Evolutionary conservation across 1,140 invertebrate species (phyloP).

Genomic region (Caenorhabditis briggsae): DNA sequence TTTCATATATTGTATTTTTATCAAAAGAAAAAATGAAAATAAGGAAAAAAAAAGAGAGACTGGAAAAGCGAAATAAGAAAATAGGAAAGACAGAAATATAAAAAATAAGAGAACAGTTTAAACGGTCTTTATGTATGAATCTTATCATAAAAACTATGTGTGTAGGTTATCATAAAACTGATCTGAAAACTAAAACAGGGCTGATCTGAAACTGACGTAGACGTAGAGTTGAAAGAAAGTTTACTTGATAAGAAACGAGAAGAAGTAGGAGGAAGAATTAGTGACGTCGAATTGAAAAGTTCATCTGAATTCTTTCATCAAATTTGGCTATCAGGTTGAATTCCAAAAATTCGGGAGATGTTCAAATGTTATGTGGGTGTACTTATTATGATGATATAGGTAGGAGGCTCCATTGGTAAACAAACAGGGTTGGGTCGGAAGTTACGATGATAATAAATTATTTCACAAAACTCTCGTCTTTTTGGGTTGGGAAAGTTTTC

Average conservation of each 20-base stretch:
- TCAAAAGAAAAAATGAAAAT: not conserved
- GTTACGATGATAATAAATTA: not conserved
- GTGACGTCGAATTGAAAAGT: not conserved
- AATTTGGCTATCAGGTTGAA: not conserved
- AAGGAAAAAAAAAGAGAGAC: not conserved
- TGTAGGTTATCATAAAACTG: not conserved
- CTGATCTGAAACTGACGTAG: slow-evolving; percentile 22
- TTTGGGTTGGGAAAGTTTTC: too few species aligned
- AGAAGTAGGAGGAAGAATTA: not conserved
- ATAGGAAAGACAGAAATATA: not conserved
- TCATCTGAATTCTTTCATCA: not conserved
- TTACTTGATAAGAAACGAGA: slow-evolving; percentile 5
- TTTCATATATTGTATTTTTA: not conserved
- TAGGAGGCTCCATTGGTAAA: not conserved
- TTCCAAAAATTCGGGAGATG: not conserved
- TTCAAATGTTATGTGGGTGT: slow-evolving; percentile 10
- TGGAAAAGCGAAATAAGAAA: not conserved
- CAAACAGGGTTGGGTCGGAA: not conserved
- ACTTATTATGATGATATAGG: not conserved
- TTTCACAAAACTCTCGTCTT: too few species aligned
- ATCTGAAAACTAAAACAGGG: slow-evolving; percentile 29
- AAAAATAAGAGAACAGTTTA: slow-evolving; percentile 22
- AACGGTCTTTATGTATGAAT: not conserved
- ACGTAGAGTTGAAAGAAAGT: not conserved
- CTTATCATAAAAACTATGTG: not conserved